Evolutionary conservation across 2,797 vertebrate genomes (phyloP).

Genomic region (Chelidonichthys spinosus): DNA sequence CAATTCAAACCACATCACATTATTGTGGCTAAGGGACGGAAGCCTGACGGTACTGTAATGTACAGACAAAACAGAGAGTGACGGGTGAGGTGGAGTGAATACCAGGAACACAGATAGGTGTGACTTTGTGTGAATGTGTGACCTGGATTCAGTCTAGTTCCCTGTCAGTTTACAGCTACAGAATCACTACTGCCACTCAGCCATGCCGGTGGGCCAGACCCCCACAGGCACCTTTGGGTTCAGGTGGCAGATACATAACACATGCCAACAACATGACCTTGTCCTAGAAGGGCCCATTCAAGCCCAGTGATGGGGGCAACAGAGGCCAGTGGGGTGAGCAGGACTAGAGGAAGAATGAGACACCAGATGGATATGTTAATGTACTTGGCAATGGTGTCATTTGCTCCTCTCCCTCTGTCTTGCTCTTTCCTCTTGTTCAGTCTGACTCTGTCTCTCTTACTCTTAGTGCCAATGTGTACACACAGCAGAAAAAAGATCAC

Average conservation of each 20-base stretch:
- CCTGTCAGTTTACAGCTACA: slow-evolving; percentile 40
- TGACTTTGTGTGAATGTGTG: slow-evolving; percentile 32
- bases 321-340: slow-evolving; percentile 63
- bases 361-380: slow-evolving; percentile 87
- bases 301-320: slow-evolving; percentile 62
- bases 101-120: slow-evolving; percentile 18
- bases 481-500: slow-evolving; percentile 33
- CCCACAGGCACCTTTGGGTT: slow-evolving; percentile 73
- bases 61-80: background rate
- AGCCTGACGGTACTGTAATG: background rate
- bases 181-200: slow-evolving; percentile 47
- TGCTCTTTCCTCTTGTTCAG: slow-evolving; percentile 31
- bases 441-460: slow-evolving; percentile 7
- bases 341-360: slow-evolving; percentile 71
- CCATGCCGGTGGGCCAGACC: slow-evolving; percentile 50
- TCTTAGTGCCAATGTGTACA: slow-evolving; percentile 36
- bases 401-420: slow-evolving; percentile 34
- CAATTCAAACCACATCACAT: background rate
- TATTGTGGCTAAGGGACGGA: background rate
- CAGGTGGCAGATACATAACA: slow-evolving; percentile 79
- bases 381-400: slow-evolving; percentile 73
- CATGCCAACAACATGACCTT: slow-evolving; percentile 81
- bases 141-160: slow-evolving; percentile 50
- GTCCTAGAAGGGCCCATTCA: slow-evolving; percentile 64
- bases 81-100: background rate